These are phyloP conservation scores for Drosophila algonquin DNA, from an alignment of 2,888 invertebrate species.

Conservation along the genomic window DNA sequence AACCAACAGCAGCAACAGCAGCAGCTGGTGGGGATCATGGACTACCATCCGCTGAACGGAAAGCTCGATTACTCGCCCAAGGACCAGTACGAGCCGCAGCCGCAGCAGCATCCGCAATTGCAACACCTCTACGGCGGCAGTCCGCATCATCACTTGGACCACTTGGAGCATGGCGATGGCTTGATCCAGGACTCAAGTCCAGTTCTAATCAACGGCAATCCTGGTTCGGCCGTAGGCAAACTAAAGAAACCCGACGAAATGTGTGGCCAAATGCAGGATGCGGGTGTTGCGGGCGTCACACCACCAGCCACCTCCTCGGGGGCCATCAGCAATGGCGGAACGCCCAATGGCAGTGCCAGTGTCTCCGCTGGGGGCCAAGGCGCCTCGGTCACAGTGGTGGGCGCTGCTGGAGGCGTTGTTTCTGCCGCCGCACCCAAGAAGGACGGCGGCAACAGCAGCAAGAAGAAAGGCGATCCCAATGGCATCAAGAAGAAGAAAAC, in stretches of 20 bases:
- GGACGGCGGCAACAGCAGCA: constrained; percentile 86
- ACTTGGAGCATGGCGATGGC: constrained; percentile 49
- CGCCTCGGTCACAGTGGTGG: constrained; percentile 13
- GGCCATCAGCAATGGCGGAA: constrained; percentile 13
- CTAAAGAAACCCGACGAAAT: constrained; percentile 72
- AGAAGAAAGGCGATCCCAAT: constrained; percentile 93
- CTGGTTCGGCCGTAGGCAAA: constrained; percentile 47
- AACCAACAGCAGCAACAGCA: constrained; percentile 71
- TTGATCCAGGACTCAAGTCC: constrained; percentile 32
- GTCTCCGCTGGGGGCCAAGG: constrained; percentile 25
- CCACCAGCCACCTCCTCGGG: constrained; percentile 9
- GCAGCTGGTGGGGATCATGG: constrained; percentile 74
- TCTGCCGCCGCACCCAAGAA: constrained; percentile 84
- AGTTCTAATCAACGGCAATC: constrained; percentile 40
- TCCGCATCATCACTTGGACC: constrained; percentile 74
- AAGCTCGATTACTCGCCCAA: constrained; percentile 82
- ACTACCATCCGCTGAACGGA: constrained; percentile 80
- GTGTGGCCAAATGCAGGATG: constrained; percentile 64
- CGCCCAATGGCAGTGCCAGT: constrained; percentile 47
- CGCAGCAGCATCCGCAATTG: constrained; percentile 58
- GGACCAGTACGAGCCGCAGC: constrained; percentile 80
- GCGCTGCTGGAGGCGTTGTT: constrained; percentile 14
- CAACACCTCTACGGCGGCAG: constrained; percentile 80
- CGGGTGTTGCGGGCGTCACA: constrained; percentile 13
- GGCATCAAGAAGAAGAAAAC: constrained; percentile 97